These are phyloP conservation scores for Nephrocerus scutellatus DNA, from an alignment of 2,888 invertebrate species.

Conservation along the genomic window DNA sequence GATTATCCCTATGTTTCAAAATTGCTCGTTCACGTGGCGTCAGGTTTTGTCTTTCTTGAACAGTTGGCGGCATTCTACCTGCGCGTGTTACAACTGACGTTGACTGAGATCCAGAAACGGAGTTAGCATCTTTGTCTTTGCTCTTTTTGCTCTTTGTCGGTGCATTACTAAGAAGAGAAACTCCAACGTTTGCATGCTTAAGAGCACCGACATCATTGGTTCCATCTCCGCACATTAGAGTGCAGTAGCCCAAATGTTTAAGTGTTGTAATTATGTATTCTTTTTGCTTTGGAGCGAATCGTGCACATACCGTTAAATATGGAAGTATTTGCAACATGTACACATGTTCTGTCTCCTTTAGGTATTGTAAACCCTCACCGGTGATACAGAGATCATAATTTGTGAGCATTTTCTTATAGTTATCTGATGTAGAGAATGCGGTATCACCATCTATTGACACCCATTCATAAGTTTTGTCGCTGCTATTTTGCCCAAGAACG, in stretches of 20 bases:
- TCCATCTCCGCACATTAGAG: slow-evolving; percentile 99
- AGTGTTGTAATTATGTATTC: slow-evolving; percentile 87
- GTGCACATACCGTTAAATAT: slow-evolving; percentile 84
- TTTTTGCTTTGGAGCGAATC: slow-evolving; percentile 98
- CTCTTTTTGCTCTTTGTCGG: slow-evolving; percentile 52
- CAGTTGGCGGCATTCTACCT: slow-evolving; percentile 19
- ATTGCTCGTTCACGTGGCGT: slow-evolving; percentile 40
- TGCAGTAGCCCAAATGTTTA: slow-evolving; percentile 75
- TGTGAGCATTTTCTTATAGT: slow-evolving; percentile 55
- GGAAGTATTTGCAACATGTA: slow-evolving; percentile 71
- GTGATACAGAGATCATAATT: slow-evolving; percentile 91
- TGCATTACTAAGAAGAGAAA: slow-evolving; percentile 80
- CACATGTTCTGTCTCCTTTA: slow-evolving; percentile 56
- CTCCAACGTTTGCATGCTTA: slow-evolving; percentile 97
- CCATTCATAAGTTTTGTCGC: slow-evolving; percentile 61
- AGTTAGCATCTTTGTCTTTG: slow-evolving; percentile 25
- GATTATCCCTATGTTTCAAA: slow-evolving; percentile 39
- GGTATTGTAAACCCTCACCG: slow-evolving; percentile 75
- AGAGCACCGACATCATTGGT: slow-evolving; percentile 99
- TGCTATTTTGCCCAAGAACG: slow-evolving; percentile 52
- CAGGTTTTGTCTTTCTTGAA: slow-evolving; percentile 31
- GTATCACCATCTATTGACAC: slow-evolving; percentile 62
- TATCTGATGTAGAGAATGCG: slow-evolving; percentile 20
- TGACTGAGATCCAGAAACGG: slow-evolving; percentile 1
- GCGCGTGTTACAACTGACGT: slow-evolving; percentile 12